Conservation (phyloP, 2,888 invertebrate genomes). For the Alviniconcha strummeri region DNA sequence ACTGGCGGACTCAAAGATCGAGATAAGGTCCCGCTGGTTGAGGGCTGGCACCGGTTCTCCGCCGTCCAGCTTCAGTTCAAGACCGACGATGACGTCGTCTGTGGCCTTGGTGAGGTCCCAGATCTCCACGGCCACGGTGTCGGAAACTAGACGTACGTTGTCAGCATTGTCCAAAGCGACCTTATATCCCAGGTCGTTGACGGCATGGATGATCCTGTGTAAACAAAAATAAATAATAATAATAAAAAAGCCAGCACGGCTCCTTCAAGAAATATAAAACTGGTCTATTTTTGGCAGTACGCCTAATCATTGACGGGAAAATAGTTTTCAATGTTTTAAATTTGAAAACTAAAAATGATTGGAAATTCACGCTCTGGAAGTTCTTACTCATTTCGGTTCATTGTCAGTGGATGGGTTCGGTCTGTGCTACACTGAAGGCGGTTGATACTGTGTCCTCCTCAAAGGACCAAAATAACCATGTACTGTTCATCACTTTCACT, state of each 20-base stretch:
- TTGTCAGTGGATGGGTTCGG: too few relatives aligned
- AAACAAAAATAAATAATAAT: not conserved
- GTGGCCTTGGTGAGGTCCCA: constrained; percentile 21
- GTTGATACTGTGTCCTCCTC: too few relatives aligned
- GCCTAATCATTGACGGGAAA: too few relatives aligned
- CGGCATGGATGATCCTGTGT: constrained; percentile 15
- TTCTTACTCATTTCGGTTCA: too few relatives aligned
- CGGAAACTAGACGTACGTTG: constrained; percentile 24
- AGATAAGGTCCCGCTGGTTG: constrained; percentile 22
- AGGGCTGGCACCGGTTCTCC: not conserved
- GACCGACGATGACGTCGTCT: constrained; percentile 29
- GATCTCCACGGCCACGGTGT: constrained; percentile 32
- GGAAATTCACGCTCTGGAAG: too few relatives aligned
- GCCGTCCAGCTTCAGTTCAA: constrained; percentile 30
- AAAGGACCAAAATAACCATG: too few relatives aligned
- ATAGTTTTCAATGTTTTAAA: too few relatives aligned
- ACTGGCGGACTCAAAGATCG: constrained; percentile 23
- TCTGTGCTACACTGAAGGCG: too few relatives aligned
- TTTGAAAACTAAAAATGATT: too few relatives aligned
- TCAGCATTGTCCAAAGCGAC: not conserved
- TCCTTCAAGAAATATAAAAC: too few relatives aligned
- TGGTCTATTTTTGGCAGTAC: too few relatives aligned
- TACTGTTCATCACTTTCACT: too few relatives aligned
- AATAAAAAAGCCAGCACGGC: not conserved
- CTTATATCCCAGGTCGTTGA: constrained; percentile 21